A percentile compares a stretch with the other conserved stretches of the same genome.
phyloP scores from a whole-genome alignment of 2,797 vertebrate species.

The Amblyraja radiata region DNA sequence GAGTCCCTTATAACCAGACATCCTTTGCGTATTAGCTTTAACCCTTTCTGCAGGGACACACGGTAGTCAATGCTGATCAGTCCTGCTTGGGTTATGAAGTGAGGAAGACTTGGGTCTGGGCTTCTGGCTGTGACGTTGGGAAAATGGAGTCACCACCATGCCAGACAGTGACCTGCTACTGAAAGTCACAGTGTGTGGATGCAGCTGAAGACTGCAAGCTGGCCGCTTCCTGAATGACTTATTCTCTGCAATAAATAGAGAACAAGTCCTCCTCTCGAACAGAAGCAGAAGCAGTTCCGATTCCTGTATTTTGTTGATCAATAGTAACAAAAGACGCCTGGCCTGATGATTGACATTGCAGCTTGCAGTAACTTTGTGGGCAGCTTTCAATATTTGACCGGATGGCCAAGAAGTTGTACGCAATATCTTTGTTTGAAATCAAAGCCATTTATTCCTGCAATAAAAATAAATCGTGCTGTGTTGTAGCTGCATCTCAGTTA shows the following conservation, averaged over 20 bases:
- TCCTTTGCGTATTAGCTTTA: background rate
- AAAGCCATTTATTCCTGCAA: background rate
- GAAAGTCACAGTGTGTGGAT: background rate
- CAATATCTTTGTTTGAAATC: constrained; percentile 23
- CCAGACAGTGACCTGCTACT: background rate
- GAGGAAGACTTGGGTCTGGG: no score
- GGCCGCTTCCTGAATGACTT: background rate
- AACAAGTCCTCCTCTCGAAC: background rate
- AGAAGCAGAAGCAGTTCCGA: background rate
- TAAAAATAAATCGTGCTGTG: no score
- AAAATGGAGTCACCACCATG: background rate
- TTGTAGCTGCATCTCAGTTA: background rate
- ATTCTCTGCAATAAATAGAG: background rate
- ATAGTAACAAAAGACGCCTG: background rate
- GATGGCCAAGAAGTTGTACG: background rate
- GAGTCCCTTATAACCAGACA: background rate
- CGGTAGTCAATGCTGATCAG: background rate
- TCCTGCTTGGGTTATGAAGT: background rate
- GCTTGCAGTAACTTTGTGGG: background rate
- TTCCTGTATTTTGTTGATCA: background rate
- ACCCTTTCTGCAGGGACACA: background rate
- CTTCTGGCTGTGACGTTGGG: no score
- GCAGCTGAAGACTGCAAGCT: background rate
- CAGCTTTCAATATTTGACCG: background rate
- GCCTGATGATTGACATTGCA: background rate